Evolutionary conservation across 2,113 vertebrate species (phyloP).

Genomic region (Myiagra hebetior): DNA sequence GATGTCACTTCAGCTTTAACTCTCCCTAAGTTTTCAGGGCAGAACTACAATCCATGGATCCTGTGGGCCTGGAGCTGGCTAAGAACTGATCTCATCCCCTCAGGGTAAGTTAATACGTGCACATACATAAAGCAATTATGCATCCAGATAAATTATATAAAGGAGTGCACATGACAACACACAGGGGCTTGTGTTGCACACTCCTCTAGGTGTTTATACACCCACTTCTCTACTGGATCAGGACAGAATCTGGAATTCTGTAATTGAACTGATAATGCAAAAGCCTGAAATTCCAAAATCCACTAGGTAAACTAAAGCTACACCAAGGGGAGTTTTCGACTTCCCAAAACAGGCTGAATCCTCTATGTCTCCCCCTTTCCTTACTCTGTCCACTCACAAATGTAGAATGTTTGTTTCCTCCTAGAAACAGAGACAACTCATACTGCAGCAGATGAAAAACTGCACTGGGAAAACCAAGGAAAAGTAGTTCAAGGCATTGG

Average conservation of each 20-base stretch:
- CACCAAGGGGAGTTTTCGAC: background rate
- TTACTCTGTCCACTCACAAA: background rate
- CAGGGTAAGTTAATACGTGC: fast-evolving
- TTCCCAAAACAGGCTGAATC: background rate
- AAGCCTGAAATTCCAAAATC: background rate
- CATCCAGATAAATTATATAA: fast-evolving
- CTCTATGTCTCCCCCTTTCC: background rate
- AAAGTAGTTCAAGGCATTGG: fast-evolving
- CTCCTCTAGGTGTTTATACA: background rate
- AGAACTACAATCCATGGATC: background rate
- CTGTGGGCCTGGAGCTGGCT: background rate
- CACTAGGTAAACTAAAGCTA: background rate
- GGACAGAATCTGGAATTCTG: background rate
- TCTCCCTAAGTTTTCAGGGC: background rate
- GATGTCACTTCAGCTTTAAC: background rate
- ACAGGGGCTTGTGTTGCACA: background rate
- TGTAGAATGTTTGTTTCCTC: background rate
- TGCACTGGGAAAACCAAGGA: background rate
- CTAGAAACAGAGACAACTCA: background rate
- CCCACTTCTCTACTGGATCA: background rate
- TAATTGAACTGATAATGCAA: background rate
- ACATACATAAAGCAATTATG: no score
- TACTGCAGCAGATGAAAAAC: background rate
- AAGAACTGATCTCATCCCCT: background rate
- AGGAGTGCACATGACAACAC: fast-evolving